Conservation (phyloP, 2,888 invertebrate species). For the Ethmia dodecea region DNA sequence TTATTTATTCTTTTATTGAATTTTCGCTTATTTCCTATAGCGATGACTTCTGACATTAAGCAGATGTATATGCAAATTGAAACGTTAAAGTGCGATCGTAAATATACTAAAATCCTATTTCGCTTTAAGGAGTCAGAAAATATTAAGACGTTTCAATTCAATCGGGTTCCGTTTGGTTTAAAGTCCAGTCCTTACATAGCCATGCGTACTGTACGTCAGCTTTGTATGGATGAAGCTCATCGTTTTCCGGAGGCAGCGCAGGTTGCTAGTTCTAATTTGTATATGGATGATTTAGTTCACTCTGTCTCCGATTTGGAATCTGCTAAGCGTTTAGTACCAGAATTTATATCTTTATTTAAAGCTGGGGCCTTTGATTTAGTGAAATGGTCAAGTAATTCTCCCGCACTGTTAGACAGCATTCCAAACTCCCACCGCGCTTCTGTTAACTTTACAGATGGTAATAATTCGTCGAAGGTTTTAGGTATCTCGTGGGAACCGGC, state of each 20-base stretch:
- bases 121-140: slow-evolving; percentile 5
- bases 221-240: neutral
- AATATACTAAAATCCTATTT: slow-evolving; percentile 9
- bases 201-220: slow-evolving; percentile 12
- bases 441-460: neutral
- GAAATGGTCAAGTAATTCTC: slow-evolving; percentile 6
- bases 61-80: slow-evolving; percentile 15
- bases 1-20: slow-evolving; percentile 13
- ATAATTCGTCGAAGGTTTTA: neutral
- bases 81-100: slow-evolving; percentile 2
- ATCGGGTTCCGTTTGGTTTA: slow-evolving; percentile 11
- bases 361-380: slow-evolving; percentile 6
- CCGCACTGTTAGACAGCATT: slow-evolving; percentile 1
- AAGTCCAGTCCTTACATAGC: slow-evolving; percentile 12
- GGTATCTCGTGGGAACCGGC: slow-evolving; percentile 5
- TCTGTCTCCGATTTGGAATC: neutral
- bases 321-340: slow-evolving; percentile 2
- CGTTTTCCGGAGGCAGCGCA: slow-evolving; percentile 2
- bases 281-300: slow-evolving; percentile 7
- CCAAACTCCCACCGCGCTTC: slow-evolving; percentile 2
- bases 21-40: slow-evolving; percentile 14
- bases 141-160: slow-evolving; percentile 7
- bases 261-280: slow-evolving; percentile 1
- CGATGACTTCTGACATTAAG: slow-evolving; percentile 14
- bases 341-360: slow-evolving; percentile 8